These are phyloP conservation scores for Bombus pascuorum DNA, from an alignment of 1,140 invertebrate species.

Conservation along the genomic window DNA sequence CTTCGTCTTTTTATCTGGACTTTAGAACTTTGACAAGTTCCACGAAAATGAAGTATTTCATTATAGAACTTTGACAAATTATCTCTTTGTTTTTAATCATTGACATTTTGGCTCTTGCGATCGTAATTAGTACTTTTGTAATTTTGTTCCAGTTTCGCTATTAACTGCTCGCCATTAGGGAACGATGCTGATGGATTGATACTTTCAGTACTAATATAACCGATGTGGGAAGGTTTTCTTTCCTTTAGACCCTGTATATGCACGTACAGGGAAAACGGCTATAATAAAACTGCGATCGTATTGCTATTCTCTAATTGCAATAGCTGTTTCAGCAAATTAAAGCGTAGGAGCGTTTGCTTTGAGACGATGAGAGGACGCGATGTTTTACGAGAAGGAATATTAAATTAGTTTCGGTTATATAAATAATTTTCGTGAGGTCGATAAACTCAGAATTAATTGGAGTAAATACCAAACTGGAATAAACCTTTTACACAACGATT, in stretches of 20 bases:
- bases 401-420: neutral
- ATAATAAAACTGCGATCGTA: neutral
- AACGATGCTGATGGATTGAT: no score
- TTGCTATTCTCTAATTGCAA: slow-evolving; percentile 16
- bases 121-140: no score
- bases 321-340: neutral
- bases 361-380: neutral
- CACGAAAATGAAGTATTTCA: no score
- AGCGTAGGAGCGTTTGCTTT: neutral
- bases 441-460: neutral
- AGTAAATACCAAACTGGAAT: neutral
- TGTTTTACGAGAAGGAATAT: neutral
- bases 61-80: no score
- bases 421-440: neutral
- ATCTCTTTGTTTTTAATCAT: no score
- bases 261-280: neutral
- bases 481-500: neutral
- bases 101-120: no score
- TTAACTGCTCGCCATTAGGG: no score
- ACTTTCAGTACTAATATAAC: no score
- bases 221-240: no score
- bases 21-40: no score
- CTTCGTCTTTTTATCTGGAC: no score
- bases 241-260: neutral
- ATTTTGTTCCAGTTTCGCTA: no score